Conservation (phyloP, 2,888 invertebrate species). For the Pomacea canaliculata region DNA sequence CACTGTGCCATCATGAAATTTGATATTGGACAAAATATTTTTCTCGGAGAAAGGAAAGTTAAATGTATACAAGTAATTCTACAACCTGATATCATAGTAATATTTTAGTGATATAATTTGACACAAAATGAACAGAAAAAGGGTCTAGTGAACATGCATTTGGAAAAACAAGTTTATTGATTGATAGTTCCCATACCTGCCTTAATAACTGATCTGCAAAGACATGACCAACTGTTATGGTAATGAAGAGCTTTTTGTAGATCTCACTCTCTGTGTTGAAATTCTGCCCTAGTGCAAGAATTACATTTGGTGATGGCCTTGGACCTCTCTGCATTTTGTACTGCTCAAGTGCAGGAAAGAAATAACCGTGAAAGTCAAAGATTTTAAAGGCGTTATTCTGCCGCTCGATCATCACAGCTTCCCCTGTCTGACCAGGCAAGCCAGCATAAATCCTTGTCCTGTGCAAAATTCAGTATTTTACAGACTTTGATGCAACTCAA, state of each 20-base stretch:
- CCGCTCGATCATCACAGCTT: conserved; percentile 39
- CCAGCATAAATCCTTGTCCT: conserved; percentile 50
- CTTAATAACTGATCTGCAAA: conserved; percentile 38
- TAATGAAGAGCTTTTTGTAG: conserved; percentile 40
- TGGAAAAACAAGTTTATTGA: no score
- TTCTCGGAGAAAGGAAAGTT: no score
- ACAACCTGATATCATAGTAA: no score
- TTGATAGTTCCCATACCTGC: conserved; percentile 34
- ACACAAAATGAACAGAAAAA: no score
- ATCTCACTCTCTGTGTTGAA: conserved; percentile 36
- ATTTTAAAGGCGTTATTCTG: conserved; percentile 38
- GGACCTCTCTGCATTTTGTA: conserved; percentile 35
- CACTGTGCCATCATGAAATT: no score
- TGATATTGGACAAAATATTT: no score
- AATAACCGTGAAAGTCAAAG: conserved; percentile 44
- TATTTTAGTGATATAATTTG: no score
- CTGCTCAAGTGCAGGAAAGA: conserved; percentile 37
- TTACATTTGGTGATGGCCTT: conserved; percentile 43
- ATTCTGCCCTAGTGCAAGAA: conserved; percentile 52
- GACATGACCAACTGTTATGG: conserved; percentile 41
- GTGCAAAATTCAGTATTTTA: conserved; percentile 12
- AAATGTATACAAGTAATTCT: no score
- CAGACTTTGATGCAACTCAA: no score
- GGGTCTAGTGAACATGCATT: no score
- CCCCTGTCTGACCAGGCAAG: conserved; percentile 32